A percentile compares a stretch with the other conserved stretches of the same genome.
phyloP scores from a whole-genome alignment of 2,797 vertebrate genomes.

The Artibeus jamaicensis region DNA sequence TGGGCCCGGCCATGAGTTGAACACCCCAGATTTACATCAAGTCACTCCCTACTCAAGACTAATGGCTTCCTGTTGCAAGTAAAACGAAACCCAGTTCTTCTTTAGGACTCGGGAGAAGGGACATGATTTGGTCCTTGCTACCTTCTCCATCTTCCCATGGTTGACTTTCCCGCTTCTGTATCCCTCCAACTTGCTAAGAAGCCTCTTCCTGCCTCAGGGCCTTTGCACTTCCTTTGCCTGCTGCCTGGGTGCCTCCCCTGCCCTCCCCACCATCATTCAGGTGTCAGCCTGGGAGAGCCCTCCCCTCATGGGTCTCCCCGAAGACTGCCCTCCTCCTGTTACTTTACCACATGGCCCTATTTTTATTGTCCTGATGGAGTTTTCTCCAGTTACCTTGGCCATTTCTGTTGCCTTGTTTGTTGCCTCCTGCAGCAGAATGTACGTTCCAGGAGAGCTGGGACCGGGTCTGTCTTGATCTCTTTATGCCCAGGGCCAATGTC shows the following conservation, averaged over 20 bases:
- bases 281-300: background rate
- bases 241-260: background rate
- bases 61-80: background rate
- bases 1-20: too few relatives aligned
- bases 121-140: too few relatives aligned
- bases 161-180: accelerated
- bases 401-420: too few relatives aligned
- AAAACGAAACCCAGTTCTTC: background rate
- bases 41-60: background rate
- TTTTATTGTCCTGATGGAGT: background rate
- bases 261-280: background rate
- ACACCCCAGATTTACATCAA: too few relatives aligned
- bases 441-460: background rate
- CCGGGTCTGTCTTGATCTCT: too few relatives aligned
- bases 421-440: background rate
- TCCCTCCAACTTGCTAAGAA: background rate
- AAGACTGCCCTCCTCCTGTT: background rate
- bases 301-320: background rate
- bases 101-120: background rate
- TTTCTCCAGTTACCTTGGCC: background rate
- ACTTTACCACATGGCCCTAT: accelerated
- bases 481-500: background rate
- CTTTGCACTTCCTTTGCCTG: background rate
- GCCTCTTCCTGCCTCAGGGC: background rate
- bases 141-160: background rate